Conservation (phyloP, 2,113 vertebrate genomes). For the Glaucidium brasilianum region DNA sequence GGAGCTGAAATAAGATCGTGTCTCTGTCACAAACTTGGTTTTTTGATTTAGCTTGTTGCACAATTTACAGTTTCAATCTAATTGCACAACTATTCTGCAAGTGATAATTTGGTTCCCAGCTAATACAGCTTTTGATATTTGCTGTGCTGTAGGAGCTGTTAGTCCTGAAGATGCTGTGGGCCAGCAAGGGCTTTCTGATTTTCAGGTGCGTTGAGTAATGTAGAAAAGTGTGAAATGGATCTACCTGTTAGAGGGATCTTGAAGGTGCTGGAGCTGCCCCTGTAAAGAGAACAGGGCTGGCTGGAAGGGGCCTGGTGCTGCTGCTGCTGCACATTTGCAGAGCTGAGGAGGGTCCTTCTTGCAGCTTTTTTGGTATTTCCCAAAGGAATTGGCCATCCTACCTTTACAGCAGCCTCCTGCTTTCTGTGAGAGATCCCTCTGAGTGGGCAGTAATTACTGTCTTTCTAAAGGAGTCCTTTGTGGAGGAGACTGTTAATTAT, state of each 20-base stretch:
- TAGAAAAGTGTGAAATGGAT: background rate
- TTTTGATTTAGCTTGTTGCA: conserved; percentile 35
- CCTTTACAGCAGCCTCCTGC: background rate
- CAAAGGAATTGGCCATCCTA: background rate
- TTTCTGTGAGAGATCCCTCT: background rate
- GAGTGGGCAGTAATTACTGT: background rate
- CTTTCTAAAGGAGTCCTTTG: background rate
- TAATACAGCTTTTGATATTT: background rate
- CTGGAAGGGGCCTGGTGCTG: background rate
- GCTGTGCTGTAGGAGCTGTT: background rate
- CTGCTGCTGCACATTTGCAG: background rate
- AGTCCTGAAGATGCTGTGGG: background rate
- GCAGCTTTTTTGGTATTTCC: background rate
- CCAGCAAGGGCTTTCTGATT: background rate
- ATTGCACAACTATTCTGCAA: conserved; percentile 39
- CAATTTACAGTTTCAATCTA: conserved; percentile 37
- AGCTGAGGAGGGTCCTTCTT: background rate
- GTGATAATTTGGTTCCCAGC: conserved; percentile 12
- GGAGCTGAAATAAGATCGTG: background rate
- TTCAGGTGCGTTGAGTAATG: background rate
- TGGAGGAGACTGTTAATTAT: conserved; percentile 15
- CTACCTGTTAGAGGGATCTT: background rate
- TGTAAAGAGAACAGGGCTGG: background rate
- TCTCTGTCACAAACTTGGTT: background rate
- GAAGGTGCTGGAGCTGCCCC: background rate